Conservation (phyloP, 2,113 vertebrate genomes). For the Chlorodrepanis virens region DNA sequence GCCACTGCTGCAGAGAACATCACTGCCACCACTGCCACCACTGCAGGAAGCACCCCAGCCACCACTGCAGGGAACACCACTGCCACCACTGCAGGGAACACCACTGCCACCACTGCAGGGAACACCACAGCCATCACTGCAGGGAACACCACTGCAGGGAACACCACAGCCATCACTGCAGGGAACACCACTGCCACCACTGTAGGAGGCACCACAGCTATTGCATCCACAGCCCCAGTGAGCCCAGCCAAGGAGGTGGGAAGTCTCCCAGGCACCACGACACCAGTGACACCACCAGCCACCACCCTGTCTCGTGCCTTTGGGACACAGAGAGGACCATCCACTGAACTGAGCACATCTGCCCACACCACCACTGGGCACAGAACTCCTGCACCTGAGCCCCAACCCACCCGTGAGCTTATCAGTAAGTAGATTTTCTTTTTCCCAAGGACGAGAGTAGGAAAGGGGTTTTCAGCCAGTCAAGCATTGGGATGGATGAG, state of each 20-base stretch:
- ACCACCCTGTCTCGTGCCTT: background rate
- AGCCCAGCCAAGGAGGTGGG: background rate
- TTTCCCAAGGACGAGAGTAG: background rate
- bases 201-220: rapidly evolving
- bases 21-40: rapidly evolving
- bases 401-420: background rate
- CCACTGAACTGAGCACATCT: background rate
- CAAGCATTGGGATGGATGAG: background rate
- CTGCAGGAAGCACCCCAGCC: background rate
- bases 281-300: background rate
- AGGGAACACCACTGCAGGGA: rapidly evolving
- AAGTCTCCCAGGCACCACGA: rapidly evolving
- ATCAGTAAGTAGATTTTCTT: slow-evolving; percentile 15
- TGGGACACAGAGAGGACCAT: background rate
- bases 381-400: background rate
- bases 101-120: rapidly evolving
- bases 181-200: rapidly evolving
- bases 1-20: no score
- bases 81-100: rapidly evolving
- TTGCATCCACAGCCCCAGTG: background rate
- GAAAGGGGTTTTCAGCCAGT: background rate
- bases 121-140: rapidly evolving
- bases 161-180: rapidly evolving
- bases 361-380: background rate
- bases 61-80: no score